Base-by-base conservation (phyloP, 2,888 invertebrate genomes). In the Tanypteryx hageni region DNA sequence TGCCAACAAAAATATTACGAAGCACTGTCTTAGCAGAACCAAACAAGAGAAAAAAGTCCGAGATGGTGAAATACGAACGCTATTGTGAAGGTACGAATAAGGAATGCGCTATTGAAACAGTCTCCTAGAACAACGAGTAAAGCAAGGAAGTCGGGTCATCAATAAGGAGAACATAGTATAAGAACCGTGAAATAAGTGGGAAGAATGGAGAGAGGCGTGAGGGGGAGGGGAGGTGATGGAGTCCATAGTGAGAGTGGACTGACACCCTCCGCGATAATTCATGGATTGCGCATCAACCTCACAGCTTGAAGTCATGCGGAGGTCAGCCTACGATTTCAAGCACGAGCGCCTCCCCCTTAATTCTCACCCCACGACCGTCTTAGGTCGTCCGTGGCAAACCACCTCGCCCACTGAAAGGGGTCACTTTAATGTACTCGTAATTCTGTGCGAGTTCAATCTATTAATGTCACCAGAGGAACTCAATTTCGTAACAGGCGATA, bases 251-350 rank as follows among this genome's bases (percentile, higher is more conserved):
- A 76, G 76, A 76, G 27, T 76, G 76, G 76, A 68, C 68, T 68
- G 68, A 76, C 76, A 27, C 27, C 27, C 76, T 27, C 76, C 22
- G 76, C 22, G 76, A 76, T 76, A 76, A 76, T 76, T 76, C 76
- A 76, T 76, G 76, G 76, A 76, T 76, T 76, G 76, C 27, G 76
- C 76, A 76, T 76, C 76, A 76, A 76, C 22, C 76, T 76, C 76
- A 76, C 76, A 76, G 76, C 76, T 76, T 76, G 76, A 76, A 76
- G 76, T 76, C 76, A 27, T 76, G 76, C 76, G 27, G 27, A 27
- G 76, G 76, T 68, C n/a, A 44, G 44, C 3, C 44, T 44, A 22
- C n/a, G 64, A 64, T n/a, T 64, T n/a, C 18, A 64, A 64, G 64
- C 64, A n/a, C 44, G 44, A 44, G 44, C 44, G 44, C 44, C 44